Conservation (phyloP, 2,888 invertebrate species). For the Leucania comma region DNA sequence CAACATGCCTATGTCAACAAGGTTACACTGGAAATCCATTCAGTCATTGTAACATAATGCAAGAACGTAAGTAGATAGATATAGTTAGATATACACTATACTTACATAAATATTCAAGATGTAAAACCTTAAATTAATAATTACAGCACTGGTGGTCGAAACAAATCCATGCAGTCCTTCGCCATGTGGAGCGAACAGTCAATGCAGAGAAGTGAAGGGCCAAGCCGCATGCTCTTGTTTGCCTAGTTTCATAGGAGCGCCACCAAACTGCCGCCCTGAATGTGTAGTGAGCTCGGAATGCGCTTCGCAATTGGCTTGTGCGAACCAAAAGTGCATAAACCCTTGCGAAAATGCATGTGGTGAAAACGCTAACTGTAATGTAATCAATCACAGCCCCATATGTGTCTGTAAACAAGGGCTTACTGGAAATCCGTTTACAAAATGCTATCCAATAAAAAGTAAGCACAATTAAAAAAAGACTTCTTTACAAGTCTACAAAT, state of each 20-base stretch:
- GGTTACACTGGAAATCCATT: slow-evolving; percentile 93
- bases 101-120: not conserved
- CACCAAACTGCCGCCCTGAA: slow-evolving; percentile 94
- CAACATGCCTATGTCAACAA: slow-evolving; percentile 92
- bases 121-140: slow-evolving; percentile 13
- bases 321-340: slow-evolving; percentile 93
- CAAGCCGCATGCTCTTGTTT: slow-evolving; percentile 94
- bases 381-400: slow-evolving; percentile 93
- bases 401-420: slow-evolving; percentile 93
- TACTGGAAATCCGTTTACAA: slow-evolving; percentile 95
- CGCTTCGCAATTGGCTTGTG: slow-evolving; percentile 92
- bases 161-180: slow-evolving; percentile 86
- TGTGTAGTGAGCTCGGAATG: slow-evolving; percentile 94
- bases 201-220: slow-evolving; percentile 93
- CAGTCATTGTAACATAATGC: slow-evolving; percentile 88
- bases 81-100: not conserved
- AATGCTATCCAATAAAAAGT: slow-evolving; percentile 92
- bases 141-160: slow-evolving; percentile 80
- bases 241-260: slow-evolving; percentile 92
- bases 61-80: slow-evolving; percentile 82
- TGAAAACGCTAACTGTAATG: slow-evolving; percentile 91
- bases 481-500: not conserved
- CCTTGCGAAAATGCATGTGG: slow-evolving; percentile 92
- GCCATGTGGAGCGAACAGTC: slow-evolving; percentile 95
- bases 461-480: slow-evolving; percentile 56